Evolutionary conservation across 2,113 vertebrate genomes (phyloP), one percentile per base, ranked within the genome.

Genomic region (Boulengeromyrus knoepffleri): DNA sequence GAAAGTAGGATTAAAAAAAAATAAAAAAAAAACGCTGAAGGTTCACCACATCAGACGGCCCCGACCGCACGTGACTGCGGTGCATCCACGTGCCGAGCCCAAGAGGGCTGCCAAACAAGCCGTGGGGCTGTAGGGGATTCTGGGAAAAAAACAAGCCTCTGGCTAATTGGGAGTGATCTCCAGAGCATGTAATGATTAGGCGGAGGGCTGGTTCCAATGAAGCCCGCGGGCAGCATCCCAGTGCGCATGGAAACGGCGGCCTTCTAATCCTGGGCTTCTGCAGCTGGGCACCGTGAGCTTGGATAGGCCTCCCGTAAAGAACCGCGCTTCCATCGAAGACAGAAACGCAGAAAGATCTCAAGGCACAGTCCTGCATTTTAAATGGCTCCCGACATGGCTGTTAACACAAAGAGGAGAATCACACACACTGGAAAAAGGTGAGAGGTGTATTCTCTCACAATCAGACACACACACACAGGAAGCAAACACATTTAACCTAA

Each of bases 31-130:
- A 47, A 27, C 0, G 6, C 46, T 92, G 91, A 80, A 46, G 91
- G 91, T 95, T 92, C 94, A 94, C 94, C 93, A 93, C 94, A 94
- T 94, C 92, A 92, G 90, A 93, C 88, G 15, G 31, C 8, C 45
- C 77, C 45, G 24, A 88, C 31, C 21, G 84, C 66, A 89, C 17
- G 89, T 58, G 90, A 92, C 89, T 46, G 62, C 31, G 46, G 31
- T 17, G 62, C 17, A 17, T 47, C n/a, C 24, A 87, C 7, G 85
- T 47, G 49, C 47, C 3, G 31, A 53, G 5, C 85, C 15, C n/a
- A 19, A 13, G 19, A 31, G n/a, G 45, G 88, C 91, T 90, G 87
- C 89, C 70, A 88, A 91, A 91, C 77, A 77, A 91, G 89, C 45
- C 27, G 77, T 88, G 74, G 88, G 91, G 31, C 84, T 89, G 90